Percentiles rank a stretch among this genome's conserved stretches.
Evolutionary conservation across 2,797 vertebrate genomes (phyloP).

Genomic region (Acipenser oxyrinchus): DNA sequence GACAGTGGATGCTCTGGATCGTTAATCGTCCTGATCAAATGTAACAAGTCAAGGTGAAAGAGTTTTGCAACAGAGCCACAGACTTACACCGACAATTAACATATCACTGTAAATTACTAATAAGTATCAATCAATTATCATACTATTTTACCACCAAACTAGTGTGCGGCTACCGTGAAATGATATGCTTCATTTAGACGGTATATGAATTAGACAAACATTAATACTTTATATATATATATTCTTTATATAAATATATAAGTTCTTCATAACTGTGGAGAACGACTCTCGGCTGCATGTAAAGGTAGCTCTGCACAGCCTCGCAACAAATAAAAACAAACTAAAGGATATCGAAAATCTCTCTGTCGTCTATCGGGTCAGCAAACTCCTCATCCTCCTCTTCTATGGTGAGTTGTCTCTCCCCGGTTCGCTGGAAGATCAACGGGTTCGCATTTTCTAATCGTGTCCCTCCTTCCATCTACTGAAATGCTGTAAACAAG

Average conservation of each 20-base stretch:
- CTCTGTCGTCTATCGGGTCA: slow-evolving; percentile 80
- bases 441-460: slow-evolving; percentile 86
- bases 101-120: too few relatives aligned
- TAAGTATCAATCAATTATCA: too few relatives aligned
- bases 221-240: too few relatives aligned
- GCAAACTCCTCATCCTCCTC: slow-evolving; percentile 79
- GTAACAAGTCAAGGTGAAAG: slow-evolving; percentile 57
- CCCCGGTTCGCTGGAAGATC: slow-evolving; percentile 75
- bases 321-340: neutral
- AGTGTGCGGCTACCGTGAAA: too few relatives aligned
- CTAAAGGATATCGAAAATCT: slow-evolving; percentile 90
- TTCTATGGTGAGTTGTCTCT: slow-evolving; percentile 61
- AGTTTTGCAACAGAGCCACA: neutral
- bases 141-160: too few relatives aligned
- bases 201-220: too few relatives aligned
- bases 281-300: too few relatives aligned
- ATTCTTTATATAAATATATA: too few relatives aligned
- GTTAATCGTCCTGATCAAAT: slow-evolving; percentile 86
- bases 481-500: too few relatives aligned
- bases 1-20: slow-evolving; percentile 91
- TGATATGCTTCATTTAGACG: too few relatives aligned
- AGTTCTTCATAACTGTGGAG: too few relatives aligned
- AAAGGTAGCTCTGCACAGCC: neutral
- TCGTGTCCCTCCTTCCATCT: slow-evolving; percentile 43
- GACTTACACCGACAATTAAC: too few relatives aligned